phyloP scores from a whole-genome alignment of 2,113 vertebrate genomes.

The human region GRCh38 chr5:41748001-41748500 shows the following conservation, averaged over 20 bases:
- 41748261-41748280: background rate
- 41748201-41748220: background rate
- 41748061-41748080: background rate
- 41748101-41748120: background rate
- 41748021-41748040: background rate
- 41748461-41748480: background rate
- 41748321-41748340: background rate
- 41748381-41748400: background rate
- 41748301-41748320: background rate
- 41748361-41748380: background rate
- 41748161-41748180: background rate
- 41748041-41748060: background rate
- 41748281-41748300: background rate
- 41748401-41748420: background rate
- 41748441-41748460: background rate
- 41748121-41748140: background rate
- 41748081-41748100: background rate
- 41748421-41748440: background rate
- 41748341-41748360: background rate
- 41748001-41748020: background rate
- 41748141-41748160: background rate
- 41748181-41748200: background rate
- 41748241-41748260: too few species aligned
- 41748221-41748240: background rate
- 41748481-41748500: background rate